Conservation (phyloP, 2,113 vertebrate genomes). For the Terrapene triunguis region DNA sequence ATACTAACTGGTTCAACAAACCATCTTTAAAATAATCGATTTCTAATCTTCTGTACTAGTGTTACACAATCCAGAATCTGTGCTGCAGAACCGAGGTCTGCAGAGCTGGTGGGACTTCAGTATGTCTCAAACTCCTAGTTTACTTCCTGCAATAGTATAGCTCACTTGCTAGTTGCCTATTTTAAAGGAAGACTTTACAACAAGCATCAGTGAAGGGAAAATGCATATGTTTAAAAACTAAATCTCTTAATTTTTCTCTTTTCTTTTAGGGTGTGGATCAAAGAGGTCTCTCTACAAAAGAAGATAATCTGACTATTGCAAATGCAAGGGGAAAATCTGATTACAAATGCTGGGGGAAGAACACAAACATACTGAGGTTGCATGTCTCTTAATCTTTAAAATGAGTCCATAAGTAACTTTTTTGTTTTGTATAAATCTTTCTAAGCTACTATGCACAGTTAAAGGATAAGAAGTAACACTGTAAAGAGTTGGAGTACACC, state of each 20-base stretch:
- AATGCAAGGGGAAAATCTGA: background rate
- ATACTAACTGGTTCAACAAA: background rate
- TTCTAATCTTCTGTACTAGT: background rate
- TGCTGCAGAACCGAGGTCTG: background rate
- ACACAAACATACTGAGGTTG: background rate
- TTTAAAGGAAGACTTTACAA: background rate
- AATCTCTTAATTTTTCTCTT: background rate
- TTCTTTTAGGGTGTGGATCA: conserved; percentile 41
- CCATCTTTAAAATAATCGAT: background rate
- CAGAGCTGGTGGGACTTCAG: background rate
- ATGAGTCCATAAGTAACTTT: background rate
- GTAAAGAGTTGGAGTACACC: background rate
- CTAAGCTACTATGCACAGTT: conserved; percentile 37
- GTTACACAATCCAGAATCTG: background rate
- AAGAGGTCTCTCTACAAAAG: conserved; percentile 60
- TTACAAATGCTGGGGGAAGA: conserved; percentile 20
- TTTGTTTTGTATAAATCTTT: background rate
- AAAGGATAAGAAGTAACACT: conserved; percentile 4
- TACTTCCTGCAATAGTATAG: background rate
- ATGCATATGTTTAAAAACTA: background rate
- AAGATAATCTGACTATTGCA: conserved; percentile 53
- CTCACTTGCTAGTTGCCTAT: background rate
- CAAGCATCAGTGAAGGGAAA: background rate
- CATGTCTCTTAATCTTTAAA: background rate
- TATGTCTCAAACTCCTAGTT: background rate